Evolutionary conservation across 2,113 vertebrate genomes (phyloP).

Genomic region (Hypocryptadius cinnamomeus): DNA sequence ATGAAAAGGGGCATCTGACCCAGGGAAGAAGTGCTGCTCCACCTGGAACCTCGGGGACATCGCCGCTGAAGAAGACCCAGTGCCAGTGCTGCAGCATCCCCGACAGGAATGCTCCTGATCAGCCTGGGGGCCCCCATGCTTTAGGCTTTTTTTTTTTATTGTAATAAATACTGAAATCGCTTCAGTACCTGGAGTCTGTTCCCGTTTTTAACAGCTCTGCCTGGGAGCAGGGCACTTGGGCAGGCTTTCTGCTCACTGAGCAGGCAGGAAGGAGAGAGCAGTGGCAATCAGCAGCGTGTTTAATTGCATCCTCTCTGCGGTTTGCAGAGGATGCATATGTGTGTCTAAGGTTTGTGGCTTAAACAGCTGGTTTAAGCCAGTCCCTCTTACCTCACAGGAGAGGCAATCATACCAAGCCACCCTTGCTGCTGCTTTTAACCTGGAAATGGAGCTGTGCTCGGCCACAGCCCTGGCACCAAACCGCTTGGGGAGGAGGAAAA

Average conservation of each 20-base stretch:
- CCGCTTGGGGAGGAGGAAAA: fast-evolving
- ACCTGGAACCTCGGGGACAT: no score
- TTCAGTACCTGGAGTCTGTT: not conserved
- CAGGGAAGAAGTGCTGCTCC: not conserved
- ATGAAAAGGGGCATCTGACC: not conserved
- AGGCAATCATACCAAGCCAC: not conserved
- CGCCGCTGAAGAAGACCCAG: not conserved
- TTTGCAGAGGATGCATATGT: not conserved
- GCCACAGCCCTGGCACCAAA: fast-evolving
- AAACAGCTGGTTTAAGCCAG: not conserved
- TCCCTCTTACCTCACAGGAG: not conserved
- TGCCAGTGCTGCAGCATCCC: not conserved
- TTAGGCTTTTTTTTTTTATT: not conserved
- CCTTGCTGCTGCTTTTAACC: not conserved
- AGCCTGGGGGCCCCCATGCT: not conserved
- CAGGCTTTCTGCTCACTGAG: not conserved
- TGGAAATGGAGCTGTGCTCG: fast-evolving
- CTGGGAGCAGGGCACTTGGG: not conserved
- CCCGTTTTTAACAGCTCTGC: not conserved
- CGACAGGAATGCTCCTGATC: not conserved
- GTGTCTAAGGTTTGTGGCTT: not conserved
- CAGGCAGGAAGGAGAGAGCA: not conserved
- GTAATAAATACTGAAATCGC: not conserved
- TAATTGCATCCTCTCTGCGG: not conserved
- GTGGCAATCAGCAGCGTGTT: not conserved